Base-by-base conservation (phyloP, 2,888 invertebrate genomes). In the Orthosia incerta region DNA sequence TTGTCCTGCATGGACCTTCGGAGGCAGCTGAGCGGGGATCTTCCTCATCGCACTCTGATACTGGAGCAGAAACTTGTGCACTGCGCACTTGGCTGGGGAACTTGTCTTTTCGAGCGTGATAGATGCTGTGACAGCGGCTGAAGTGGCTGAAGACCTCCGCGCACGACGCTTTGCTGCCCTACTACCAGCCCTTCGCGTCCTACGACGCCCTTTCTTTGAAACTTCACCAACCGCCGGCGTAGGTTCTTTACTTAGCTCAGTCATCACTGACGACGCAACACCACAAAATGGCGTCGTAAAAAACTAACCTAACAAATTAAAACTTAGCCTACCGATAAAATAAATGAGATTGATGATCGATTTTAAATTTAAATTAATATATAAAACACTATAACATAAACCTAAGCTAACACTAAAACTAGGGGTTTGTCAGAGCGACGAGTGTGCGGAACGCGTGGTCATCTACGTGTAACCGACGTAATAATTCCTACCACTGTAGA, bases 21-120 rank as follows among this genome's bases (percentile, higher is more conserved):
- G 96, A 67, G 96, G 96, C 60, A 95, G 83, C 55, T 93, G 94
- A 11, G 93, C 77, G 3, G 96, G 96, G 60, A 96, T 92, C 87
- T 87, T 93, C 82, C 96, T 89, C 86, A 96, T 81, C 12, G 95
- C 94, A 81, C 93, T 94, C 83, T 94, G 95, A 83, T 96, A 96
- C 57, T 92, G 92, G 71, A 95, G 79, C 53, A 96, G 82, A 77
- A 96, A 96, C 62, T 88, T 90, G 83, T 96, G 96, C 55, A 96
- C 95, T 7, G 95, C 96, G 74, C 96, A 96, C 82, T 95, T 94
- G 1, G 89, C 85, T 0, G 94, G 95, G 3, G 93, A 93, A 45
- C 77, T 70, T 9, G 80, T 72, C 67, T 86, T 87, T 5, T 89
- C 88, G 20, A 74, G 48, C 50, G 71, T 61, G 23, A 79, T 39